Conservation (phyloP, 2,113 vertebrate genomes). For the Malurus elegans region DNA sequence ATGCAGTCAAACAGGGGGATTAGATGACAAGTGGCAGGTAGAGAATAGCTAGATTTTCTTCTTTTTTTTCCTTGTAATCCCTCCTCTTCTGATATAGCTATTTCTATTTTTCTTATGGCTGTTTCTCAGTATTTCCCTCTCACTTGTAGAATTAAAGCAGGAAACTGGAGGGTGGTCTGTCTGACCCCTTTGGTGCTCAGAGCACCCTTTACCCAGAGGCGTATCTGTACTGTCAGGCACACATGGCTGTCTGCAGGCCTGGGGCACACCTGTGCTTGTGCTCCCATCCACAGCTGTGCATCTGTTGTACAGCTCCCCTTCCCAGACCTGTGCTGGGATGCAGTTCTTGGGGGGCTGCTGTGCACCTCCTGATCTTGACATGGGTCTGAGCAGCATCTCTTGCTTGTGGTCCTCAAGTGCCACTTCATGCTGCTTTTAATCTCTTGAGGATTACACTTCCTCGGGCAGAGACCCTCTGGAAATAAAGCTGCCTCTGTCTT, state of each 20-base stretch:
- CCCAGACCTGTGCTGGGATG: fast-evolving
- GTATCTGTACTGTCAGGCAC: not conserved
- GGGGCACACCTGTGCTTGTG: not conserved
- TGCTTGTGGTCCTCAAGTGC: not conserved
- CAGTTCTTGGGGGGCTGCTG: not conserved
- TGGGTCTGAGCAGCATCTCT: not conserved
- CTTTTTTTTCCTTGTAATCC: not conserved
- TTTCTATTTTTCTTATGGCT: not conserved
- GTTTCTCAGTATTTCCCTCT: not conserved
- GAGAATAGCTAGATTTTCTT: not conserved
- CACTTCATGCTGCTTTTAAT: fast-evolving
- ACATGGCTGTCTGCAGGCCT: not conserved
- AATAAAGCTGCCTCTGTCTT: not conserved
- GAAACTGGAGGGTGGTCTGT: not conserved
- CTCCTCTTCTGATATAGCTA: not conserved
- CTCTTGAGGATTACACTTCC: not conserved
- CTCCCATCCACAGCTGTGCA: not conserved
- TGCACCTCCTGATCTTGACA: not conserved
- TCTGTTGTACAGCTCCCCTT: not conserved
- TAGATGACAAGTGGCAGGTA: not conserved
- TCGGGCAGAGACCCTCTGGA: not conserved
- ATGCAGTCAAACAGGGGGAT: not conserved
- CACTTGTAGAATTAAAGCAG: not conserved
- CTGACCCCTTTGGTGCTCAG: not conserved
- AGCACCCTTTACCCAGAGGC: not conserved